Conservation (phyloP, 2,888 invertebrate genomes). For the Tanypteryx hageni region DNA sequence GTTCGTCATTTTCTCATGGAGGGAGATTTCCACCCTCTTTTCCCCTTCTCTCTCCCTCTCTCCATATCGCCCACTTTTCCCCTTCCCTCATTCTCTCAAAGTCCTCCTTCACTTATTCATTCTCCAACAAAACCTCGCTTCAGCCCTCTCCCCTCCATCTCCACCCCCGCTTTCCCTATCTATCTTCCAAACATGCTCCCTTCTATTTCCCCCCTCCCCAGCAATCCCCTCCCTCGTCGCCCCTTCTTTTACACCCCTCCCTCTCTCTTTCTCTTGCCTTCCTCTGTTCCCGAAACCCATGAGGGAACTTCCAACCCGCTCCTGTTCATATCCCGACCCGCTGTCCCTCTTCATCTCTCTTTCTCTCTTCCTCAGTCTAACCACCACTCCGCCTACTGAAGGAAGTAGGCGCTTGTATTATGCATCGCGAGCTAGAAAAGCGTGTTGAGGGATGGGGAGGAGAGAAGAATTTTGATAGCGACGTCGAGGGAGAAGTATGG, state of each 20-base stretch:
- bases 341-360: not conserved
- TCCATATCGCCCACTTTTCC: not conserved
- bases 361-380: not conserved
- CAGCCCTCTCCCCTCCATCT: not conserved
- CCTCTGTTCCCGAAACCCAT: not conserved
- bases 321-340: not conserved
- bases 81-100: not conserved
- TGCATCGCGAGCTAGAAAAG: not conserved
- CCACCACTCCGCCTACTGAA: not conserved
- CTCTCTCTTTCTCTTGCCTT: not conserved
- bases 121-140: conserved; percentile 3
- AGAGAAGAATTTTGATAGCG: conserved; percentile 1
- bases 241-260: not conserved
- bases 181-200: not conserved
- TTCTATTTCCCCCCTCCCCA: not conserved
- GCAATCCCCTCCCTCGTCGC: not conserved
- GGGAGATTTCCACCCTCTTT: not conserved
- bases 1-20: conserved; percentile 4
- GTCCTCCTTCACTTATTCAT: conserved; percentile 7
- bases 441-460: not conserved
- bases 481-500: not conserved
- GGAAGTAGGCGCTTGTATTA: conserved; percentile 19
- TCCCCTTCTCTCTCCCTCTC: not conserved
- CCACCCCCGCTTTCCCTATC: not conserved
- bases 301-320: not conserved